phyloP scores from a whole-genome alignment of 2,113 vertebrate species.

The Marmota flaviventris region DNA sequence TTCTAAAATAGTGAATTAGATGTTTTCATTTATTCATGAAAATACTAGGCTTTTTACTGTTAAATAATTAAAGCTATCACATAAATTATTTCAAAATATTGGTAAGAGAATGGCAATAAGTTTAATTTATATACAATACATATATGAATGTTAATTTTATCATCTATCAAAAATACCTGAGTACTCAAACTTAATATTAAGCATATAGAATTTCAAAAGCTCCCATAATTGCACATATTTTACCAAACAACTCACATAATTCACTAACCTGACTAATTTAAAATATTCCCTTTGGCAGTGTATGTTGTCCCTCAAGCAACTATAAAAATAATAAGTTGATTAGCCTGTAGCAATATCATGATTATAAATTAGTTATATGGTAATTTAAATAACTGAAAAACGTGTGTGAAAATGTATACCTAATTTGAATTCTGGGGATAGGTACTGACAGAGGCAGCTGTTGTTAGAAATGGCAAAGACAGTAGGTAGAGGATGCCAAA shows the following conservation, averaged over 20 bases:
- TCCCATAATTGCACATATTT: constrained; percentile 20
- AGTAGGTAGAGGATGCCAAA: constrained; percentile 67
- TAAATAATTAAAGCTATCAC: neutral
- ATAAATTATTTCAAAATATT: neutral
- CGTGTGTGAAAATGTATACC: constrained; percentile 26
- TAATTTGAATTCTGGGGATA: constrained; percentile 65
- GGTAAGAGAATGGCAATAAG: neutral
- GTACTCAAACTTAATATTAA: neutral
- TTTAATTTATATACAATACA: neutral
- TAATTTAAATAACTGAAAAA: neutral
- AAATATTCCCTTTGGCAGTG: constrained; percentile 56
- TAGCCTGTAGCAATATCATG: constrained; percentile 46
- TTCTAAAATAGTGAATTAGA: neutral
- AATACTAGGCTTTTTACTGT: neutral
- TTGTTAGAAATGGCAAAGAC: constrained; percentile 78
- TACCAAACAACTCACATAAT: constrained; percentile 43
- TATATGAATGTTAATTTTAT: neutral
- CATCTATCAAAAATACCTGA: neutral
- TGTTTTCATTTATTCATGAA: neutral
- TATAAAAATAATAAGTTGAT: constrained; percentile 73
- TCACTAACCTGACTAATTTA: constrained; percentile 65
- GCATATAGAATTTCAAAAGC: neutral
- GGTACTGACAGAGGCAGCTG: constrained; percentile 31
- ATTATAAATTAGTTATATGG: constrained; percentile 72
- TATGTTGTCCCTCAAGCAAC: constrained; percentile 62